Conservation (phyloP, 2,113 vertebrate genomes). For the Nettapus auritus region DNA sequence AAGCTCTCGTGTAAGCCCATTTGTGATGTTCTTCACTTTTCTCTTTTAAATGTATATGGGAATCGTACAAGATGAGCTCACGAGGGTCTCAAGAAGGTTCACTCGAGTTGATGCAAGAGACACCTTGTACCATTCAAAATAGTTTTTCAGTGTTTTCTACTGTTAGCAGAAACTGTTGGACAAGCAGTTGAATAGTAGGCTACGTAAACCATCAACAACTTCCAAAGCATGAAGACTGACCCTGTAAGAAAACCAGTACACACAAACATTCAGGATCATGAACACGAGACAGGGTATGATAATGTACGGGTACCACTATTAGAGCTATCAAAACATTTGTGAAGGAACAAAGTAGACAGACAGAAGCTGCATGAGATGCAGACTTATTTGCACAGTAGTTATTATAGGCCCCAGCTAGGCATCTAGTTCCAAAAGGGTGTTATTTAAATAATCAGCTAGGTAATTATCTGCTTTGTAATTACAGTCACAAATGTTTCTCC, state of each 20-base stretch:
- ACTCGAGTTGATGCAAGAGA: not conserved
- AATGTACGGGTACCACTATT: not conserved
- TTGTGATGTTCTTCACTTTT: not conserved
- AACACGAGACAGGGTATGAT: not conserved
- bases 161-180: not conserved
- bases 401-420: slow-evolving; percentile 15
- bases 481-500: slow-evolving; percentile 39
- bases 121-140: not conserved
- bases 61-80: not conserved
- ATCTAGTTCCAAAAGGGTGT: slow-evolving; percentile 42
- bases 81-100: not conserved
- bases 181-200: accelerated
- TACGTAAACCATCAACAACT: not conserved
- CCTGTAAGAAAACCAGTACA: not conserved
- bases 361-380: not conserved
- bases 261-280: not conserved
- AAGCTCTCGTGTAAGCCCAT: not conserved
- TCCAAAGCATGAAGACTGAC: not conserved
- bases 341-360: not conserved
- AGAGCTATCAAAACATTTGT: slow-evolving; percentile 55
- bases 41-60: not conserved
- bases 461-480: slow-evolving; percentile 59
- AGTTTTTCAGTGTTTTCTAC: not conserved
- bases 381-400: slow-evolving; percentile 37
- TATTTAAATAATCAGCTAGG: slow-evolving; percentile 57